Conservation (phyloP, 1,140 invertebrate genomes). For the Cherax quadricarinatus region DNA sequence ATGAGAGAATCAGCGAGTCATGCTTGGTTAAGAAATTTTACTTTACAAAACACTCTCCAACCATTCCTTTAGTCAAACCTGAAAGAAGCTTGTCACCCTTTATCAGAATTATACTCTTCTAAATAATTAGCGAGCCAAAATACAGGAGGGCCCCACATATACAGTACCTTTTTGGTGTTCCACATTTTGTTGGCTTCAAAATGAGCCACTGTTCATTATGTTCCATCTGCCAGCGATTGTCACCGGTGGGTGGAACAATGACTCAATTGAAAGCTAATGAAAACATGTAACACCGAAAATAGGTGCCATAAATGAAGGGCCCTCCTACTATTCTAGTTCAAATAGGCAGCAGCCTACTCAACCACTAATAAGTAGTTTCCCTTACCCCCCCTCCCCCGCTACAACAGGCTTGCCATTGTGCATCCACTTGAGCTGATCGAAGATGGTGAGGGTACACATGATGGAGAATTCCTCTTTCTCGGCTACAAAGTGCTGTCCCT, state of each 20-base stretch:
- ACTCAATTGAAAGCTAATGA: too few relatives aligned
- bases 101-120: neutral
- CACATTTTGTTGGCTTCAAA: too few relatives aligned
- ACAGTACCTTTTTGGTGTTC: too few relatives aligned
- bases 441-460: slow-evolving; percentile 48
- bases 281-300: too few relatives aligned
- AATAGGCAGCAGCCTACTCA: slow-evolving; percentile 7
- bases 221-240: too few relatives aligned
- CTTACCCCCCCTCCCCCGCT: slow-evolving; percentile 67
- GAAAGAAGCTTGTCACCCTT: neutral
- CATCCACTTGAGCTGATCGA: slow-evolving; percentile 64
- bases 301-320: neutral
- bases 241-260: too few relatives aligned
- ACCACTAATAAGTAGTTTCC: slow-evolving; percentile 22
- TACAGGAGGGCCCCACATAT: neutral
- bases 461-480: slow-evolving; percentile 45
- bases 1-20: neutral
- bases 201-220: too few relatives aligned
- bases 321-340: neutral
- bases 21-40: neutral
- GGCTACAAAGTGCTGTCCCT: slow-evolving; percentile 47
- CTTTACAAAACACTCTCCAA: neutral
- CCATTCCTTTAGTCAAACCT: neutral
- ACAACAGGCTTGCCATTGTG: slow-evolving; percentile 59
- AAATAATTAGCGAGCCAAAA: neutral